These are phyloP conservation scores for Microctonus brassicae DNA, from an alignment of 2,888 invertebrate species.

Conservation along the genomic window DNA sequence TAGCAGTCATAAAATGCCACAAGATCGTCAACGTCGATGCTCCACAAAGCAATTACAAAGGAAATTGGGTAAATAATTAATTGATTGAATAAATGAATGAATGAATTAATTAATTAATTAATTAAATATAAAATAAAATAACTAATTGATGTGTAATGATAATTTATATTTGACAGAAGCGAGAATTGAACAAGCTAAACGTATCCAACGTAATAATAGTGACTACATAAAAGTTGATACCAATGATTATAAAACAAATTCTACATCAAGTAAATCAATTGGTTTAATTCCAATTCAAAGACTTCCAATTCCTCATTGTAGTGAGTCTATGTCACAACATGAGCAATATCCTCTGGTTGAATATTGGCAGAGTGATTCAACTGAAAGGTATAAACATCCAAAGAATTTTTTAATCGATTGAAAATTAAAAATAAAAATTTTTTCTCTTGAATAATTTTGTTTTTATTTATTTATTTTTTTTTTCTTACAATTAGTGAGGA, in stretches of 20 bases:
- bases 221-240: conserved; percentile 66
- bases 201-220: conserved; percentile 64
- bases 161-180: conserved; percentile 56
- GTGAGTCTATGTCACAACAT: conserved; percentile 48
- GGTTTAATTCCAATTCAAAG: conserved; percentile 67
- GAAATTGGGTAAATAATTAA: conserved; percentile 62
- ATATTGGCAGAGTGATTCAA: conserved; percentile 69
- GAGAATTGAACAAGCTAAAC: conserved; percentile 68
- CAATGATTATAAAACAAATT: conserved; percentile 54
- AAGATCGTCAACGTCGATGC: conserved; percentile 50
- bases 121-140: not conserved
- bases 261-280: conserved; percentile 46
- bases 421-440: too few species aligned
- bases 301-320: conserved; percentile 66
- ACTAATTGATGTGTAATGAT: not conserved
- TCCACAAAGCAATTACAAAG: conserved; percentile 67
- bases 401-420: too few species aligned
- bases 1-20: conserved; percentile 50
- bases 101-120: not conserved
- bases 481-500: too few species aligned
- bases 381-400: conserved; percentile 66
- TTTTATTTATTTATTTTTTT: too few species aligned
- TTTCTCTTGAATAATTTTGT: too few species aligned
- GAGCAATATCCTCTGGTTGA: conserved; percentile 72
- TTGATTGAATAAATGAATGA: too few species aligned